Base-by-base conservation (phyloP, 2,113 vertebrate genomes). In the Guaruba guarouba region DNA sequence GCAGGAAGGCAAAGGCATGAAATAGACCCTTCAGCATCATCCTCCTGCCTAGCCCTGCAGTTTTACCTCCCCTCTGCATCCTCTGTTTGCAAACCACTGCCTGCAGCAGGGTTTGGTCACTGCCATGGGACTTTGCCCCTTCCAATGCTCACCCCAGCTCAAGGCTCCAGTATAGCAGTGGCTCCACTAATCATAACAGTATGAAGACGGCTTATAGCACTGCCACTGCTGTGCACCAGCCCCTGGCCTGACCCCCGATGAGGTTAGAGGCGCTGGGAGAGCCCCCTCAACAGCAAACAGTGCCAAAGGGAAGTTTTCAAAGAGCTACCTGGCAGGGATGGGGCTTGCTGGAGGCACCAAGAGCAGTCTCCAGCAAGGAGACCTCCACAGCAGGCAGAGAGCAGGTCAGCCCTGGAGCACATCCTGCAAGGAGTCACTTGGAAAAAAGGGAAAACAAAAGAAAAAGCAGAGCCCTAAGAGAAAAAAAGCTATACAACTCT, bases 131-230 rank as follows among this genome's bases (percentile, higher is more conserved):
- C 14, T 63, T 39, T 39, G 16, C 25, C 82, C 75, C 54, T 86
- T 18, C 33, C 6, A 4, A 4, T 8, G 46, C 48, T 85, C n/a
- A 10, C 4, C 55, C 43, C 75, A 25, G 82, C 88, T n/a, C 96
- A 74, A 75, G 85, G 69, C 82, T 90, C 57, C 44, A 2, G 81
- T 73, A 18, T 62, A 49, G 93, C 85, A 8, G 28, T 1, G 31
- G 91, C 91, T 92, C 81, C 11, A 0, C 68, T 97, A 95, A 97
- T 95, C 94, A 39, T 33, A 94, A 95, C 95, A 95, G 90, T 93
- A 91, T 95, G 97, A 96, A 97, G 44, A 84, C 95, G 44, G 87
- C 94, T 97, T 97, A 97, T 94, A 71, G 82, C 49, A 4, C 86
- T 95, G 82, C 88, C 67, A 9, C 76, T 78, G 87, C 92, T 12